Evolutionary conservation across 2,797 vertebrate species (phyloP), one percentile per base, ranked within the genome.

Genomic region (Podarcis siculus): DNA sequence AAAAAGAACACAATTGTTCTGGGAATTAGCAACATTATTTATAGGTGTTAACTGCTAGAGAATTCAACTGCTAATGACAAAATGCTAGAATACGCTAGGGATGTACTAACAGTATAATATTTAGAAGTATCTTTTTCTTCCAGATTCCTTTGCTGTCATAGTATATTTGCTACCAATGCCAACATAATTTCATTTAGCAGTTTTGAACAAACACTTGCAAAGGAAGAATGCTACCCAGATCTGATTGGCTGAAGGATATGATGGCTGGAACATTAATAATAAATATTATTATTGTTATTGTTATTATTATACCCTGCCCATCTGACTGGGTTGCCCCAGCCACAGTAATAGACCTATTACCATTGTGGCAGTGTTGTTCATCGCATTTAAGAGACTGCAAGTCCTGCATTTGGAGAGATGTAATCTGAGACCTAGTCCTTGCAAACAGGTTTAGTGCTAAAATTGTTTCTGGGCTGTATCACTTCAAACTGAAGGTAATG

Each of bases 21-120:
- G 49, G 49, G 21, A 72, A 72, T 30, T 72, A 6, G 1, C 67
- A 49, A 49, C 32, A n/a, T 72, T 72, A 83, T 83, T 72, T 83
- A 72, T 71, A 83, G 19, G 3, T 79, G 13, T 23, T 49, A 88
- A 88, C 35, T 75, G 3, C 27, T 78, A 19, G 85, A 87, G 71
- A 83, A 39, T 3, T 32, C 4, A 84, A 87, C 9, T 64, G 19
- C 4, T 23, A 81, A 80, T 4, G 71, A 84, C 4, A 64, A 87
- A 19, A 80, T 4, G 0, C 83, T 66, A 79, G 0, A 0, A 76
- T 79, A 77, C 21, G 61, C 64, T 86, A n/a, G 69, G 61, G 61
- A 89, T 79, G 2, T n/a, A 0, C 0, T 1, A 81, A 42, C 1
- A 8, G 79, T 42, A 55, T 30, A 58, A 89, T 85, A 1, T 0